These are phyloP conservation scores for Ctenicera cuprea DNA, from an alignment of 2,888 invertebrate species.

Conservation along the genomic window DNA sequence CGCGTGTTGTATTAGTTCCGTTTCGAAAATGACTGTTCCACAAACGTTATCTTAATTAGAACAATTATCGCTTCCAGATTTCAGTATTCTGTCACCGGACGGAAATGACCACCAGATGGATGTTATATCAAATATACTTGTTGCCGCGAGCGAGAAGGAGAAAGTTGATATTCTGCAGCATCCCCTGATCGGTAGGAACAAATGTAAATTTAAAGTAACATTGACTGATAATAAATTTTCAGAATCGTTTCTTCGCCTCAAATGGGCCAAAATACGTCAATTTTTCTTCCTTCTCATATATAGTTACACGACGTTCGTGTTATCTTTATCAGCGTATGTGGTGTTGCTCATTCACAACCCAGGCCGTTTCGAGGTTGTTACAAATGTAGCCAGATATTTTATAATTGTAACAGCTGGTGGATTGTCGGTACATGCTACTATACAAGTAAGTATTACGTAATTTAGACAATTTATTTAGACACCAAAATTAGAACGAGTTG, in stretches of 20 bases:
- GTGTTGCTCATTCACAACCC: constrained; percentile 60
- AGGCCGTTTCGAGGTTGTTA: constrained; percentile 53
- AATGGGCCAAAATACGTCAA: constrained; percentile 73
- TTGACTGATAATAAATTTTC: constrained; percentile 45
- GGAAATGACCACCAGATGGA: constrained; percentile 70
- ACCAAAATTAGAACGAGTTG: constrained; percentile 28
- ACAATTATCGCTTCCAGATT: constrained; percentile 63
- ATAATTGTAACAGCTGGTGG: constrained; percentile 63
- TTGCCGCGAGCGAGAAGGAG: constrained; percentile 68
- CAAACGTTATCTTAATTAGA: background rate
- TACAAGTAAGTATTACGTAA: constrained; percentile 62
- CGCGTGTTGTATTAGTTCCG: constrained; percentile 12
- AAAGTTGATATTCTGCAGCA: constrained; percentile 71
- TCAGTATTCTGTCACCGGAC: constrained; percentile 68
- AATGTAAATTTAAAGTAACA: constrained; percentile 21
- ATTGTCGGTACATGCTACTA: constrained; percentile 64
- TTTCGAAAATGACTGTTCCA: background rate
- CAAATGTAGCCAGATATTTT: constrained; percentile 61
- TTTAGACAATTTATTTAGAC: constrained; percentile 23
- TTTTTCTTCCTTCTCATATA: constrained; percentile 72
- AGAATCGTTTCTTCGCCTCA: constrained; percentile 72
- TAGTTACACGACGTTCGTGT: constrained; percentile 70
- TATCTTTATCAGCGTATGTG: constrained; percentile 69
- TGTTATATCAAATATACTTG: constrained; percentile 70
- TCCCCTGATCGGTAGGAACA: constrained; percentile 69